A percentile compares a stretch with the other conserved stretches of the same genome.
Evolutionary conservation across 2,797 vertebrate species (phyloP).

Genomic region (Fundulus diaphanus): DNA sequence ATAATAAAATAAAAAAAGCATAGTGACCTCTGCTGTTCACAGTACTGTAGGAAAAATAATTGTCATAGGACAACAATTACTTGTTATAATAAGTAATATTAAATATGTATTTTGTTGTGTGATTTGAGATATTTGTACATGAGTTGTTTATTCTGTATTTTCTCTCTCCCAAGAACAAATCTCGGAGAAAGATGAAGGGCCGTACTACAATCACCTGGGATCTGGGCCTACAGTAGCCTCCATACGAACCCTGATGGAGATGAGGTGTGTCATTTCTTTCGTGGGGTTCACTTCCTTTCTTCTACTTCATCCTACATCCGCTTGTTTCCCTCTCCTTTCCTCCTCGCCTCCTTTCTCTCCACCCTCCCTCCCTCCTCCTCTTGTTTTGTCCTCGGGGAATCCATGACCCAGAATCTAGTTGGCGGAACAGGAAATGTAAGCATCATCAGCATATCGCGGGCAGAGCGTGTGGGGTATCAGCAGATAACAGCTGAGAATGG

Average conservation of each 20-base stretch:
- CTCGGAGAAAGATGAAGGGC: slow-evolving; percentile 96
- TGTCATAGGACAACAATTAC: not conserved
- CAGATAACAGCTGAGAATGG: slow-evolving; percentile 45
- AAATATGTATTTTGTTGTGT: not conserved
- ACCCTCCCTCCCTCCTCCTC: slow-evolving; percentile 38
- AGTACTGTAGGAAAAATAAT: not conserved
- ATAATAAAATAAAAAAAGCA: not conserved
- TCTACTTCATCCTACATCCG: not conserved
- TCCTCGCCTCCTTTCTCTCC: slow-evolving; percentile 23
- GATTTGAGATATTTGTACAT: not conserved
- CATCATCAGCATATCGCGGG: slow-evolving; percentile 72
- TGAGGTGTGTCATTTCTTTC: slow-evolving; percentile 78
- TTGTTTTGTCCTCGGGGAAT: slow-evolving; percentile 76
- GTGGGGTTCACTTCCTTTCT: slow-evolving; percentile 3
- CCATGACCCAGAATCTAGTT: slow-evolving; percentile 80
- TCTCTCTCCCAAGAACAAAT: slow-evolving; percentile 87
- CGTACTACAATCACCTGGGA: slow-evolving; percentile 98
- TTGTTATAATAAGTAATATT: not conserved
- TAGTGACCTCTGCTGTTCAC: not conserved
- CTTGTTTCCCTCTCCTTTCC: slow-evolving; percentile 3
- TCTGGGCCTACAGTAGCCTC: slow-evolving; percentile 93
- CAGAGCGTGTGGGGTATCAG: slow-evolving; percentile 35
- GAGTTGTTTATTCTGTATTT: slow-evolving; percentile 21
- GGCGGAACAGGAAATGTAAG: slow-evolving; percentile 72
- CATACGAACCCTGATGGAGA: slow-evolving; percentile 94